Base-by-base conservation (phyloP, 2,113 vertebrate species). In the Platichthys stellatus region DNA sequence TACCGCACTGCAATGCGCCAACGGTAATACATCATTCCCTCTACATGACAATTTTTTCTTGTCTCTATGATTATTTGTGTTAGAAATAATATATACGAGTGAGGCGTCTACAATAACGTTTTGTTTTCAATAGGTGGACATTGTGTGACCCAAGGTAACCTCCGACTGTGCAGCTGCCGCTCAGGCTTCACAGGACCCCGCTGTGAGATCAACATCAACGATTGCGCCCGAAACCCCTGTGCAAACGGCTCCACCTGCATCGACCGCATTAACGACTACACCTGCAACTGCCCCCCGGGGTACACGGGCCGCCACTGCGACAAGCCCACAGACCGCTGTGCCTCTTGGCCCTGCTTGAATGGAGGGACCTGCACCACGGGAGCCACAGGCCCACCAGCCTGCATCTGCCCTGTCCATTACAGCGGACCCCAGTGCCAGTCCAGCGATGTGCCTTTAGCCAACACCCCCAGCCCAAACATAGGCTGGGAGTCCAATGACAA, bases 231-330 rank as follows among this genome's bases (percentile, higher is more conserved):
- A 26, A 95, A 95, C 76, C 98, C 98, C 0, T 99, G 98, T 0
- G 93, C 95, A 17, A 96, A 99, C 0, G 97, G 97, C 45, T 97
- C 96, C 68, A 98, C 96, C 82, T 99, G 98, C 90, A 94, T 96
- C 74, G 98, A 99, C 31, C 93, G 96, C 0, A 76, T 96, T 56
- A 96, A 96, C 1, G 95, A 94, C 81, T 98, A 97, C 89, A 95
- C 94, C 67, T 99, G 98, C 91, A 94, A 91, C 80, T 99, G 98
- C 60, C 96, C 95, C 0, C 95, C 96, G 0, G 97, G 97, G 24
- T 97, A 96, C 94, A 94, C 94, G 0, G 98, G 98, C 77, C 96
- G 93, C 86, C 97, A 97, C 94, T 99, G 98, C 77, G 97, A 96
- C 18, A 90, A 91, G 14, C 95, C 95, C 0, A 89, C 95, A 69